Evolutionary conservation across 2,113 vertebrate genomes (phyloP).

Genomic region (Notothenia coriiceps): DNA sequence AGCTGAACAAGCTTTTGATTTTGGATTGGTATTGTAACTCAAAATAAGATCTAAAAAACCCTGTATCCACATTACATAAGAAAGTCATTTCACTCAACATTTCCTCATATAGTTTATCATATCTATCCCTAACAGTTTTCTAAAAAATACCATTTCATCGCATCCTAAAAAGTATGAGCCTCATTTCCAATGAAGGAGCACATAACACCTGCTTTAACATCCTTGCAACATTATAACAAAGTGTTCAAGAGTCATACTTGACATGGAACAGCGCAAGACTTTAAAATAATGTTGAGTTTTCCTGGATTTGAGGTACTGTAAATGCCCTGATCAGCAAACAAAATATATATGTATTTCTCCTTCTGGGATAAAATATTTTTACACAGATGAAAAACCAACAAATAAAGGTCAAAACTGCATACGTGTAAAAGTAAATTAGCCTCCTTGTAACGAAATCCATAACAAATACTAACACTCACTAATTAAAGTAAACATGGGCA

Average conservation of each 20-base stretch:
- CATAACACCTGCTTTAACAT: constrained; percentile 19
- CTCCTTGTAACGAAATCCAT: constrained; percentile 19
- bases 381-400: constrained; percentile 19
- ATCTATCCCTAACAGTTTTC: constrained; percentile 24
- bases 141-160: constrained; percentile 58
- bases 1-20: constrained; percentile 53
- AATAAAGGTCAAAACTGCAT: constrained; percentile 52
- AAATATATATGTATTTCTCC: constrained; percentile 29
- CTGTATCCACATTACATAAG: constrained; percentile 62
- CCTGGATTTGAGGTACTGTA: constrained; percentile 62
- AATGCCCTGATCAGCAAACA: constrained; percentile 51
- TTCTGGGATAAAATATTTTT: constrained; percentile 16
- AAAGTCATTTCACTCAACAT: constrained; percentile 51
- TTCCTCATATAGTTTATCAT: constrained; percentile 21
- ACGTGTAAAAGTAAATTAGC: constrained; percentile 35
- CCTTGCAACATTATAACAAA: constrained; percentile 30
- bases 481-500: constrained; percentile 27
- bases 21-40: constrained; percentile 48
- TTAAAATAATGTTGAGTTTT: constrained; percentile 17
- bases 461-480: constrained; percentile 31
- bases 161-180: constrained; percentile 22
- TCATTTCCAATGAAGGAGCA: constrained; percentile 31
- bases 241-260: constrained; percentile 44
- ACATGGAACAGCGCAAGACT: constrained; percentile 24
- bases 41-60: constrained; percentile 66